A percentile compares a stretch with the other conserved stretches of the same genome.
phyloP scores from a whole-genome alignment of 2,888 invertebrate genomes.

The Flexamia atlantica region DNA sequence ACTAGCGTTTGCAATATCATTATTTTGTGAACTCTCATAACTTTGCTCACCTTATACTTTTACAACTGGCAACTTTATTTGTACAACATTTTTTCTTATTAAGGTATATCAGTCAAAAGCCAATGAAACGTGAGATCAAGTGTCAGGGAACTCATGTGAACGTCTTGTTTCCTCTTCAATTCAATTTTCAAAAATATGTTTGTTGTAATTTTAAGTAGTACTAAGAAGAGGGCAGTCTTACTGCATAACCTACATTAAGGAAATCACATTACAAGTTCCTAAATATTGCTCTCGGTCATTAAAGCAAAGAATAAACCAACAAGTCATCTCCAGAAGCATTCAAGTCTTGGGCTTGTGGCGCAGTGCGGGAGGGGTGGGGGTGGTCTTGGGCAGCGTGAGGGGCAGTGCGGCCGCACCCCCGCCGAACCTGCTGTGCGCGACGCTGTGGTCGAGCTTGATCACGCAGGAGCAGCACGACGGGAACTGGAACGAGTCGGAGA shows the following conservation, averaged over 20 bases:
- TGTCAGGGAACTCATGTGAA: neutral
- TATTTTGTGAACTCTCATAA: no score
- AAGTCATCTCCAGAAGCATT: neutral
- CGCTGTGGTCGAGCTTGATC: slow-evolving; percentile 58
- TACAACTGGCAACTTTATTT: no score
- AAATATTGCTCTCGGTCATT: neutral
- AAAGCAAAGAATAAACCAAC: slow-evolving; percentile 1
- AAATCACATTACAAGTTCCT: neutral
- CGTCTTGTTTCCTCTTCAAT: neutral
- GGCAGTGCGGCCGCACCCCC: neutral
- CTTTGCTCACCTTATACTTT: no score
- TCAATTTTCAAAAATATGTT: neutral
- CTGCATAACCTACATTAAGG: slow-evolving; percentile 10
- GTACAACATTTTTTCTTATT: no score
- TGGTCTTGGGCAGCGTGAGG: slow-evolving; percentile 47
- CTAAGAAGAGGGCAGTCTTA: slow-evolving; percentile 2
- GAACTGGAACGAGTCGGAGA: slow-evolving; percentile 78
- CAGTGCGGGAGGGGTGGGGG: slow-evolving; percentile 27
- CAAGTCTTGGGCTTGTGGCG: slow-evolving; percentile 1
- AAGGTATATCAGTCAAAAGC: no score
- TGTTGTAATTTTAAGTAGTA: neutral
- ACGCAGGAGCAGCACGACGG: slow-evolving; percentile 88
- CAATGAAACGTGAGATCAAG: neutral
- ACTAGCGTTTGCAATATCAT: no score
- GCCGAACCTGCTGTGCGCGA: neutral